phyloP scores from a whole-genome alignment of 2,113 vertebrate genomes.

The Sphaerodactylus townsendi region DNA sequence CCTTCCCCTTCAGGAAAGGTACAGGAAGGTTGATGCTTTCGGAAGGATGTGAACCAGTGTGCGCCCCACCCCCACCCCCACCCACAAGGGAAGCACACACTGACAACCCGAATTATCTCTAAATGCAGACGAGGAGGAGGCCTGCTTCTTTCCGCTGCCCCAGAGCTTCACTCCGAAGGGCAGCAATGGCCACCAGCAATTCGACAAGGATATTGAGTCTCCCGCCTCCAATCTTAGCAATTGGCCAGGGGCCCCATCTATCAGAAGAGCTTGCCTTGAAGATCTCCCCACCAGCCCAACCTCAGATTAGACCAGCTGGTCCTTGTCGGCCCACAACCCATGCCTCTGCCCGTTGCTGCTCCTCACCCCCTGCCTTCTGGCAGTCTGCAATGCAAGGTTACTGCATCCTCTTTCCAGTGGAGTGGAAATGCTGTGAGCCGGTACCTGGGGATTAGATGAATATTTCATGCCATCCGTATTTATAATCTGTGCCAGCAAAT shows the following conservation, averaged over 20 bases:
- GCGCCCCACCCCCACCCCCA: background rate
- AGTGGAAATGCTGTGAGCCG: constrained; percentile 20
- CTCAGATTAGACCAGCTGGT: background rate
- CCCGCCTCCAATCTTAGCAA: background rate
- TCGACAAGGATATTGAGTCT: background rate
- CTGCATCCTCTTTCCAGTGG: constrained; percentile 19
- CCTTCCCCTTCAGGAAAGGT: background rate
- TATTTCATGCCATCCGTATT: constrained; percentile 31
- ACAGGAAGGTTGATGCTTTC: background rate
- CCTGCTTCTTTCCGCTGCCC: background rate
- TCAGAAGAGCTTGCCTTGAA: background rate
- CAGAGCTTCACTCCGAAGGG: background rate
- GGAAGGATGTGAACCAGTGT: background rate
- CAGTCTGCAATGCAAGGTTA: constrained; percentile 12
- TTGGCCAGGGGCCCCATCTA: background rate
- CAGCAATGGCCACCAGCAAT: background rate
- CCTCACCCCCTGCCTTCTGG: background rate
- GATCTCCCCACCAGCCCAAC: background rate
- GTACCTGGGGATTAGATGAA: constrained; percentile 29
- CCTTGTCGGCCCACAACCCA: background rate
- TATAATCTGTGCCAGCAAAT: constrained; percentile 23
- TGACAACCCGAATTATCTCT: constrained; percentile 14
- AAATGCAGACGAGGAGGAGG: too few species aligned
- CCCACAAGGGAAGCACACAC: background rate
- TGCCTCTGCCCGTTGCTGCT: background rate